Evolutionary conservation across 1,140 invertebrate species (phyloP).

Genomic region (Nasonia giraulti): DNA sequence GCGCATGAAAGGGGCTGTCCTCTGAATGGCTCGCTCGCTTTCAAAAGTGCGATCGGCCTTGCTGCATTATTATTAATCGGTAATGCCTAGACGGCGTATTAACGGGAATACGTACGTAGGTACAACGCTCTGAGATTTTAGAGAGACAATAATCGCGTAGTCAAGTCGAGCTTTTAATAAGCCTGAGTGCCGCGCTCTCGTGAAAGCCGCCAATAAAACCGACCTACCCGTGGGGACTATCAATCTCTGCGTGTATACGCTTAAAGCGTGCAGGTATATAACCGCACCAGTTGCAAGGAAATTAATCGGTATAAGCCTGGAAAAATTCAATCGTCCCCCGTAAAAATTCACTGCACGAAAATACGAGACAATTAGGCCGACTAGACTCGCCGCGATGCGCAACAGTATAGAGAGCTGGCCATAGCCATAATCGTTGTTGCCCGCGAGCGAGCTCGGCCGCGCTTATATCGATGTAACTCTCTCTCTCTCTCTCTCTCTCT

Average conservation of each 20-base stretch:
- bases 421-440: not conserved
- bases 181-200: constrained; percentile 59
- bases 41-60: not conserved
- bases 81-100: not conserved
- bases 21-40: not conserved
- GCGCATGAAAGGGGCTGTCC: not conserved
- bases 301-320: not conserved
- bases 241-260: constrained; percentile 53
- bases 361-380: not conserved
- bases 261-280: too few species aligned
- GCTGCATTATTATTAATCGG: not conserved
- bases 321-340: not conserved
- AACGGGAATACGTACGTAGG: too few species aligned
- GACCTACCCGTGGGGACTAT: constrained; percentile 60
- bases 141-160: not conserved
- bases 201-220: constrained; percentile 63
- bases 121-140: not conserved
- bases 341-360: not conserved
- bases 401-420: too few species aligned
- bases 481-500: too few species aligned
- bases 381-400: too few species aligned
- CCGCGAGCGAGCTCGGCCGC: too few species aligned
- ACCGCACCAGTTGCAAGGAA: not conserved
- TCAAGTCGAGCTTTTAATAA: constrained; percentile 54
- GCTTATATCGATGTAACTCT: not conserved